Conservation (phyloP, 2,113 vertebrate species). For the Macquaria australasica region DNA sequence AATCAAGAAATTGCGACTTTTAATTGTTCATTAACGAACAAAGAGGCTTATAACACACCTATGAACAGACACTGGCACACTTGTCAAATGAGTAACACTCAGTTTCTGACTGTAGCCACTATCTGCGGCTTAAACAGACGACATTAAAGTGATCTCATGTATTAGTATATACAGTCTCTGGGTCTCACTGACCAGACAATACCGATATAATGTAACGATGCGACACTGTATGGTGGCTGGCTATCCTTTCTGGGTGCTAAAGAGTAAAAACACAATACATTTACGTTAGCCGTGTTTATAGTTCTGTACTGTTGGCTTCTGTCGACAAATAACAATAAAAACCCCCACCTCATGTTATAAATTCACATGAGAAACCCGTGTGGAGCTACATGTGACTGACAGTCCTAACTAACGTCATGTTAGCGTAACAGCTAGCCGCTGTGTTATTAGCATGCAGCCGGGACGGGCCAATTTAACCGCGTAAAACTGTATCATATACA, state of each 20-base stretch:
- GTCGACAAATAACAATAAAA: background rate
- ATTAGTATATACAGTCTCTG: background rate
- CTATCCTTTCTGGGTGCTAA: background rate
- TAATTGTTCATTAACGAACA: background rate
- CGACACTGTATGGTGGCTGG: background rate
- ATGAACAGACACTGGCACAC: background rate
- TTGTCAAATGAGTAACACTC: background rate
- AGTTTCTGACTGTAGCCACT: background rate
- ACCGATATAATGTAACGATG: background rate
- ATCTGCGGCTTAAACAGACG: background rate
- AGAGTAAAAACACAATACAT: background rate
- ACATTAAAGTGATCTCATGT: too few species aligned
- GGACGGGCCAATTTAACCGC: background rate
- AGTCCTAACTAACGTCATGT: conserved; percentile 5
- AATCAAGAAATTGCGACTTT: background rate
- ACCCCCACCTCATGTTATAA: background rate
- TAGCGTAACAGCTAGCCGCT: conserved; percentile 42
- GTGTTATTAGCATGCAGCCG: conserved; percentile 10
- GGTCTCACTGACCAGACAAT: background rate
- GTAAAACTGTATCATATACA: too few species aligned
- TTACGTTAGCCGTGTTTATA: background rate
- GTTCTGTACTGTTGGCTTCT: too few species aligned
- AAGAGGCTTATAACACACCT: background rate
- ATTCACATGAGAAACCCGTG: background rate
- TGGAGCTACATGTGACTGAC: conserved; percentile 35